These are phyloP conservation scores for Temnothorax nylanderi DNA, from an alignment of 1,140 invertebrate genomes.

Conservation along the genomic window DNA sequence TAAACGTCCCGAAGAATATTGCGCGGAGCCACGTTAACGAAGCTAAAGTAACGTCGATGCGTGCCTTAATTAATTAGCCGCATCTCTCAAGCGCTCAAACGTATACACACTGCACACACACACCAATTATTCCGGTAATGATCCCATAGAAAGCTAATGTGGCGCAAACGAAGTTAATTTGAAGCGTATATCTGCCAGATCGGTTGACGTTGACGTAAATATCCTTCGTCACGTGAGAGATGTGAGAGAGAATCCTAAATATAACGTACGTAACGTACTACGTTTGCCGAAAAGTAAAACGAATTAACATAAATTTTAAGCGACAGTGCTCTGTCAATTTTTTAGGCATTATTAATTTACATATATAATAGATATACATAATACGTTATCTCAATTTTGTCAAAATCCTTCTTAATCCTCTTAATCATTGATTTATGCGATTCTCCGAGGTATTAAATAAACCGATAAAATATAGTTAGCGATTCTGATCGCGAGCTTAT, in stretches of 20 bases:
- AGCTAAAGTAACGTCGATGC: conserved; percentile 45
- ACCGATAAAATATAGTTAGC: conserved; percentile 8
- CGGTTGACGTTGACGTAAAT: conserved; percentile 7
- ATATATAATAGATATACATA: not conserved
- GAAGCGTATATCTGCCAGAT: not conserved
- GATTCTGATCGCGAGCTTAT: conserved; percentile 4
- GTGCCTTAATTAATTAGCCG: conserved; percentile 22
- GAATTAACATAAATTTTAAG: not conserved
- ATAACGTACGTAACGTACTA: not conserved
- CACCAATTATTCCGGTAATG: conserved; percentile 17
- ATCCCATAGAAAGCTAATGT: conserved; percentile 37
- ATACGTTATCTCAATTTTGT: not conserved
- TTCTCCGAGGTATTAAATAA: not conserved
- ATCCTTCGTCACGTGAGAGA: not conserved
- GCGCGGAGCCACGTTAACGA: conserved; percentile 19
- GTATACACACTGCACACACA: conserved; percentile 9
- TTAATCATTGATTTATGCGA: not conserved
- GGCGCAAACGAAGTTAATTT: not conserved
- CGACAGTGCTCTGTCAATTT: not conserved
- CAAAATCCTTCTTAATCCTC: not conserved
- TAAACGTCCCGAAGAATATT: not conserved
- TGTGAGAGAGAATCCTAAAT: not conserved
- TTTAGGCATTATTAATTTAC: not conserved
- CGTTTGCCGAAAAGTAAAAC: not conserved
- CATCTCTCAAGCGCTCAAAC: conserved; percentile 10